Evolutionary conservation across 2,888 invertebrate genomes (phyloP).

Genomic region (Chalcis sispes): DNA sequence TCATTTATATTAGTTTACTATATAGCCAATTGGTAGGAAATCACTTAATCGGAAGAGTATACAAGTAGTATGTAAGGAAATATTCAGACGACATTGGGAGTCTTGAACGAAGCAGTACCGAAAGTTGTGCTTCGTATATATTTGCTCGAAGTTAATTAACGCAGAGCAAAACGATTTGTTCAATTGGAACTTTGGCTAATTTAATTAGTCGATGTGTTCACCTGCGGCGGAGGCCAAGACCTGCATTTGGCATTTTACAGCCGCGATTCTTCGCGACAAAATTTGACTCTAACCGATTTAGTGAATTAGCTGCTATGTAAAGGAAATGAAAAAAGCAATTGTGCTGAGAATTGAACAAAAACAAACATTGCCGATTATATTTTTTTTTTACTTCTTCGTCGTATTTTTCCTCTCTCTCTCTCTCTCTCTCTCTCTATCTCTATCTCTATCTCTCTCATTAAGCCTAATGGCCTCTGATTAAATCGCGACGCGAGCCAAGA

Average conservation of each 20-base stretch:
- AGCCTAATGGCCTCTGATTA: slow-evolving; percentile 51
- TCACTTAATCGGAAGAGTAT: too few relatives aligned
- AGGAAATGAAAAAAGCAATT: slow-evolving; percentile 23
- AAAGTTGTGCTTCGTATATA: too few relatives aligned
- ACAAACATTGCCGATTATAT: slow-evolving; percentile 2
- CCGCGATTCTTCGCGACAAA: too few relatives aligned
- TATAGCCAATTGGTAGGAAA: too few relatives aligned
- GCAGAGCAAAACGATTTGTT: background rate
- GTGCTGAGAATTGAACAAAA: background rate
- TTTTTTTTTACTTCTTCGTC: background rate
- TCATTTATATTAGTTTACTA: too few relatives aligned
- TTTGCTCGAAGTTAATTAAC: background rate
- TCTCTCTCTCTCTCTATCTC: background rate
- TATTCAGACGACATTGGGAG: too few relatives aligned
- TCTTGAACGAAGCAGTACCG: too few relatives aligned
- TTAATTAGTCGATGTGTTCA: slow-evolving; percentile 62
- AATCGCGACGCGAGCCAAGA: slow-evolving; percentile 18
- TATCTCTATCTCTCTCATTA: slow-evolving; percentile 34
- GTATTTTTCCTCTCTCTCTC: background rate
- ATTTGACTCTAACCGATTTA: slow-evolving; percentile 59
- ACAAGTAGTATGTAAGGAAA: too few relatives aligned
- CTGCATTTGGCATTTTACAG: slow-evolving; percentile 60
- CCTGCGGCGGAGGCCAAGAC: too few relatives aligned
- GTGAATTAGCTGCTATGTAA: slow-evolving; percentile 59
- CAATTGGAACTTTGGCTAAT: slow-evolving; percentile 60